A percentile compares a stretch with the other conserved stretches of the same genome.
phyloP scores from a whole-genome alignment of 2,888 invertebrate species.

The Ornithoptera priamus region DNA sequence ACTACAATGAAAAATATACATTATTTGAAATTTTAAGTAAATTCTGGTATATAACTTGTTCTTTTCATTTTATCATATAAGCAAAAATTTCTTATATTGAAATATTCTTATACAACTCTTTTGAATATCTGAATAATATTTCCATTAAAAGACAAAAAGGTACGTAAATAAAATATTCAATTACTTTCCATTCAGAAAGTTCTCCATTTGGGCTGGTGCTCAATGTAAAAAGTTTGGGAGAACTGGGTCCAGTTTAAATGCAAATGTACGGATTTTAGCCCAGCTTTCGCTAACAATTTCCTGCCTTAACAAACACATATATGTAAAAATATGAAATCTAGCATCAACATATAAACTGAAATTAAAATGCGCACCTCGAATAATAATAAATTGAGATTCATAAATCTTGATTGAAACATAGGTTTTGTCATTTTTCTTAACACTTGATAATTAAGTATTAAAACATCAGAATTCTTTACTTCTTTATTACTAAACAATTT shows the following conservation, averaged over 20 bases:
- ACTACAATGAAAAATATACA: too few relatives aligned
- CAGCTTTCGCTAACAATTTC: conserved; percentile 36
- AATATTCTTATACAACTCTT: conserved; percentile 2
- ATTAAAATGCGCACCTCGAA: background rate
- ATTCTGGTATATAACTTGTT: too few relatives aligned
- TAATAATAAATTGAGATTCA: too few relatives aligned
- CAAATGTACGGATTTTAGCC: conserved; percentile 50
- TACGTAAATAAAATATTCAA: conserved; percentile 47
- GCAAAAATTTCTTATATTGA: background rate
- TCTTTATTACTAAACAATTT: too few relatives aligned
- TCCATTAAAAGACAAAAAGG: conserved; percentile 37
- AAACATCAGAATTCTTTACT: too few relatives aligned
- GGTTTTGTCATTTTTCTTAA: too few relatives aligned
- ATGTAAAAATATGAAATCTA: background rate
- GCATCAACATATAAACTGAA: background rate
- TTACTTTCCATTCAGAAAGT: conserved; percentile 45
- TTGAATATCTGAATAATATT: conserved; percentile 30
- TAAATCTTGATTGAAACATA: too few relatives aligned
- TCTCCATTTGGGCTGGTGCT: conserved; percentile 46
- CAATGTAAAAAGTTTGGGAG: conserved; percentile 61
- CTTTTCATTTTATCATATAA: background rate
- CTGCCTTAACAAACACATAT: conserved; percentile 31
- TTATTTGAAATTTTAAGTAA: too few relatives aligned
- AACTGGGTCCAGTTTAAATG: conserved; percentile 59
- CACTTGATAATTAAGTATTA: too few relatives aligned